Base-by-base conservation (phyloP, 2,113 vertebrate genomes). In the Eublepharis macularius region DNA sequence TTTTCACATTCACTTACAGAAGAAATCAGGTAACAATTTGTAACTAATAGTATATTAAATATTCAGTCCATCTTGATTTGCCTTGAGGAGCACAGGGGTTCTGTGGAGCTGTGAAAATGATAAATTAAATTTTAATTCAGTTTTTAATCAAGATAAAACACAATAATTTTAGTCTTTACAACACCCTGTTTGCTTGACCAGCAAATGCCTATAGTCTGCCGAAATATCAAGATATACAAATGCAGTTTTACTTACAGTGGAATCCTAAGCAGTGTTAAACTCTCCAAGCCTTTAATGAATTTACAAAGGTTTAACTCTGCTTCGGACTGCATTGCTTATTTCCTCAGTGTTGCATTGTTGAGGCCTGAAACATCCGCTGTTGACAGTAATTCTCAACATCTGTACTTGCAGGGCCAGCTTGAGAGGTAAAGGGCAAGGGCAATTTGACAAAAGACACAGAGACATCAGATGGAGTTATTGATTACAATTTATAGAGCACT, bases 1-100 rank as follows among this genome's bases (percentile, higher is more conserved):
- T 95, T 95, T 96, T 96, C 95, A 94, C 89, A 94, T 96, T 96
- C 94, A 95, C 96, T 96, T 97, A 96, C 94, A 96, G 95, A 95
- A 96, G 94, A 96, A 96, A 96, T 96, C 94, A 96, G 96, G 95
- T 96, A 97, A 96, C 94, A 96, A 95, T 97, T 97, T 95, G 94
- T 95, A 95, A 95, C 96, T 97, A 96, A 97, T 39, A 79, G 88
- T 76, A 89, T 95, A 95, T 97, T 96, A 97, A 97, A 96, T 96
- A 96, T 97, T 96, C 95, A 95, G 94, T 93, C 92, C 93, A 93
- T 95, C 92, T 96, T 95, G 84, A 93, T 90, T 94, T 94, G 93
- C 93, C 94, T 93, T 88, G 87, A 84, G 89, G 93, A 96, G 89
- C 34, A 90, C 89, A 84, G 85, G 85, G 74, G 85, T 93, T 86